These are phyloP conservation scores for Drosophila paracracens DNA, from an alignment of 2,888 invertebrate species.

Conservation along the genomic window DNA sequence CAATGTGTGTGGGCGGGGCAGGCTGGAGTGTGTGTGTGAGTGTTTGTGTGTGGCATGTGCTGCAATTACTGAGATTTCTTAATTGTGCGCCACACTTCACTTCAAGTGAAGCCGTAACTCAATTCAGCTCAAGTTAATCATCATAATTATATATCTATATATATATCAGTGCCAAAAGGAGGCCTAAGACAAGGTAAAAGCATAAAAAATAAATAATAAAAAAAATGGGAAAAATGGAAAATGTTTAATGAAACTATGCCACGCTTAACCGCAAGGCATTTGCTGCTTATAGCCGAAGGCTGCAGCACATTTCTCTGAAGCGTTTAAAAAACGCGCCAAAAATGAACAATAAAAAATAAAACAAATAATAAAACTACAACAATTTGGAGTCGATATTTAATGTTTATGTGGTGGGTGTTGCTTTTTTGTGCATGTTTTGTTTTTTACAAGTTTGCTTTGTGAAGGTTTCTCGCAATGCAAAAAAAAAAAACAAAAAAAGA, in stretches of 20 bases:
- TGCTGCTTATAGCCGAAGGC: constrained; percentile 52
- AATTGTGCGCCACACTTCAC: constrained; percentile 60
- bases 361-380: constrained; percentile 24
- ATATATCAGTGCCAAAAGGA: constrained; percentile 17
- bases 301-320: constrained; percentile 55
- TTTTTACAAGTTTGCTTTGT: constrained; percentile 29
- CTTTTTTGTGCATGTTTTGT: constrained; percentile 31
- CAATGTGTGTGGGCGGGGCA: not conserved
- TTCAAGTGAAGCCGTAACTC: constrained; percentile 28
- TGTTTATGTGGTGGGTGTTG: constrained; percentile 66
- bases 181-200: constrained; percentile 59
- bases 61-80: constrained; percentile 61
- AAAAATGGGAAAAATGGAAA: not conserved
- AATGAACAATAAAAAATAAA: not conserved
- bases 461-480: constrained; percentile 61
- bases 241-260: constrained; percentile 58
- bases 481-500: constrained; percentile 12
- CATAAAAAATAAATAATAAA: constrained; percentile 4
- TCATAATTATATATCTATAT: constrained; percentile 48
- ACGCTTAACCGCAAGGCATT: constrained; percentile 65
- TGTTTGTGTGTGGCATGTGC: constrained; percentile 17
- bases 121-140: constrained; percentile 51
- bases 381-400: constrained; percentile 32
- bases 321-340: constrained; percentile 46
- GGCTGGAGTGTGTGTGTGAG: constrained; percentile 8